Conservation (phyloP, 2,888 invertebrate species). For the Morpho deidamia region DNA sequence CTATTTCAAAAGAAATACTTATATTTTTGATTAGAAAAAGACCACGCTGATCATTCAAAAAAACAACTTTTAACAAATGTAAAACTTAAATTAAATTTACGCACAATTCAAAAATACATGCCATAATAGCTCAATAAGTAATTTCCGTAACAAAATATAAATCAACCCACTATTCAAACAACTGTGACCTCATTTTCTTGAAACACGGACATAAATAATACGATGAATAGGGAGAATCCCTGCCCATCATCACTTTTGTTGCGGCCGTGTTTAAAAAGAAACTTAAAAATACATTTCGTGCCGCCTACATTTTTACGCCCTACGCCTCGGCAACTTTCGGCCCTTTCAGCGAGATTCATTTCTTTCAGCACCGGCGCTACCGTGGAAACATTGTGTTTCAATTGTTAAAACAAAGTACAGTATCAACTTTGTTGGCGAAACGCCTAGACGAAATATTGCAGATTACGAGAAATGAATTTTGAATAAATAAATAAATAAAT, state of each 20-base stretch:
- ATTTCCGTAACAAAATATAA: constrained; percentile 3
- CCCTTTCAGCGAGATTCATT: constrained; percentile 24
- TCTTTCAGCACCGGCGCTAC: constrained; percentile 20
- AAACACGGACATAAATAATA: constrained; percentile 8
- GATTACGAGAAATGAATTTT: too few species aligned
- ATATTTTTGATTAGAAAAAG: too few species aligned
- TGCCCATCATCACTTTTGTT: constrained; percentile 21
- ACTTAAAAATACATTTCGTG: constrained; percentile 36
- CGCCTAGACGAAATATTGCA: too few species aligned
- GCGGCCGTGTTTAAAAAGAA: constrained; percentile 30
- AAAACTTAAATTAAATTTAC: too few species aligned
- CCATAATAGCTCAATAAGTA: background rate
- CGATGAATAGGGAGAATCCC: constrained; percentile 6
- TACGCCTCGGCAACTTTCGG: constrained; percentile 5
- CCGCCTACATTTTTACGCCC: constrained; percentile 21
- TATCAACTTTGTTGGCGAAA: too few species aligned
- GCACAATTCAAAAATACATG: too few species aligned
- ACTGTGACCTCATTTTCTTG: constrained; percentile 14
- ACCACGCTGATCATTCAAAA: too few species aligned
- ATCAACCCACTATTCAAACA: constrained; percentile 9
- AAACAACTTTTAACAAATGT: too few species aligned
- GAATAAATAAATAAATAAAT: too few species aligned
- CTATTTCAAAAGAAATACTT: too few species aligned
- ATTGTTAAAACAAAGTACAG: too few species aligned
- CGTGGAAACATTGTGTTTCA: constrained; percentile 3